A percentile compares a stretch with the other conserved stretches of the same genome.
Evolutionary conservation across 1,140 invertebrate species (phyloP).

Genomic region (Contarinia nasturtii): DNA sequence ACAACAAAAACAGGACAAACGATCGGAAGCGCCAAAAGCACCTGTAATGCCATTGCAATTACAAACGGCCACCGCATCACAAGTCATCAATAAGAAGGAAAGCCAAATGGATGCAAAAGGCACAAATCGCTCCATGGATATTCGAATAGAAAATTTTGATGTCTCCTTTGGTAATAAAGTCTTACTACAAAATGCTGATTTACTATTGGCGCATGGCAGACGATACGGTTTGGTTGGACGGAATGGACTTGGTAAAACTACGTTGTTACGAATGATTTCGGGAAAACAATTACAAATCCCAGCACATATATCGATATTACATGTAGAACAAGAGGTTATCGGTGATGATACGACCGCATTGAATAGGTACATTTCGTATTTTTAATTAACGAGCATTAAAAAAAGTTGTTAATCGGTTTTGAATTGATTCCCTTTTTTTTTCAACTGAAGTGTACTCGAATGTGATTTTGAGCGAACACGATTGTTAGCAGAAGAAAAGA

Average conservation of each 20-base stretch:
- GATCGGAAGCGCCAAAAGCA: conserved; percentile 34
- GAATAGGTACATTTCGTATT: conserved; percentile 30
- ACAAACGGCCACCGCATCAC: conserved; percentile 73
- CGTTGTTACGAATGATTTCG: conserved; percentile 85
- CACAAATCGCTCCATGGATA: conserved; percentile 75
- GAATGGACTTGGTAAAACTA: conserved; percentile 96
- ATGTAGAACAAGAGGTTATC: conserved; percentile 94
- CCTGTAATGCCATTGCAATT: conserved; percentile 30
- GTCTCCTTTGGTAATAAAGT: conserved; percentile 91
- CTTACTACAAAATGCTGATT: conserved; percentile 69
- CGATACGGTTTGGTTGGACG: conserved; percentile 87
- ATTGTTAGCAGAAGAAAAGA: conserved; percentile 64
- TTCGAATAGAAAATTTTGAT: conserved; percentile 97
- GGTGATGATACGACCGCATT: conserved; percentile 88
- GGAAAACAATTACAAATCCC: conserved; percentile 80
- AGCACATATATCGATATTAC: conserved; percentile 79
- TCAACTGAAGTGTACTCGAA: conserved; percentile 57
- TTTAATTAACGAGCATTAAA: too few species aligned
- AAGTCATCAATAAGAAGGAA: conserved; percentile 87
- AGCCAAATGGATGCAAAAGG: conserved; percentile 77
- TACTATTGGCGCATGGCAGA: conserved; percentile 72
- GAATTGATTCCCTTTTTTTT: conserved; percentile 55
- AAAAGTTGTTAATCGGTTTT: conserved; percentile 41
- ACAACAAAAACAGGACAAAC: conserved; percentile 81
- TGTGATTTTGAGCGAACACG: conserved; percentile 70